These are phyloP conservation scores for Leptinotarsa defecta DNA, from an alignment of 1,140 invertebrate genomes.

Conservation along the genomic window DNA sequence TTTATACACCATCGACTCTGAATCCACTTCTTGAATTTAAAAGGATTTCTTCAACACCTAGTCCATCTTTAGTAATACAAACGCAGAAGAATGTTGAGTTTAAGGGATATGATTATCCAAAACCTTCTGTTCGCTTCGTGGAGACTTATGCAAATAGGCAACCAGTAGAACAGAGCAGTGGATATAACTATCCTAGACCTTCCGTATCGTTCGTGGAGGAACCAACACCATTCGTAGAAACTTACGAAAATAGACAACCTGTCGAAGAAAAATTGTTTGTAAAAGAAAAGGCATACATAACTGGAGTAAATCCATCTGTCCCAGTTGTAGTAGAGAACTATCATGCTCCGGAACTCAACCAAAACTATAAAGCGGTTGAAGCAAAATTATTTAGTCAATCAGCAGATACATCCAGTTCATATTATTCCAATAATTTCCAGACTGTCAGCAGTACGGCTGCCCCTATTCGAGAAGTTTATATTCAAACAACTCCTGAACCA, in stretches of 20 bases:
- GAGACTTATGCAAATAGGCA: background rate
- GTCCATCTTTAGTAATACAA: background rate
- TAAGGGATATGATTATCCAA: constrained; percentile 57
- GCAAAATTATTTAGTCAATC: constrained; percentile 12
- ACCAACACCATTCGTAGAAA: constrained; percentile 33
- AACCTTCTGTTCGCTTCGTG: constrained; percentile 55
- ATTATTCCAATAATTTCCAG: constrained; percentile 29
- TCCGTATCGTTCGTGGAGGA: constrained; percentile 56
- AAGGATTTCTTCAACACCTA: constrained; percentile 23
- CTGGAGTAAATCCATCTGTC: constrained; percentile 43
- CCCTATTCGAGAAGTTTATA: constrained; percentile 19
- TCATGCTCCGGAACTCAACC: constrained; percentile 41
- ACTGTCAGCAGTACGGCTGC: constrained; percentile 17
- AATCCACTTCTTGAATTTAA: constrained; percentile 10
- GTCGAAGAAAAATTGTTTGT: constrained; percentile 58
- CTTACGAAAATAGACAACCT: constrained; percentile 51
- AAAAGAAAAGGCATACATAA: constrained; percentile 60
- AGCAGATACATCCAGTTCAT: constrained; percentile 10
- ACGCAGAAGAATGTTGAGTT: constrained; percentile 40
- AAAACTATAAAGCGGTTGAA: constrained; percentile 32
- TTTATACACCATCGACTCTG: constrained; percentile 18
- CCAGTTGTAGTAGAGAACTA: constrained; percentile 34
- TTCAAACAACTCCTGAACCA: constrained; percentile 47
- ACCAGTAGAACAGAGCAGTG: background rate
- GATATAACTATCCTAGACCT: constrained; percentile 58